Conservation (phyloP, 1,140 invertebrate species). For the Psilanteris sp. region DNA sequence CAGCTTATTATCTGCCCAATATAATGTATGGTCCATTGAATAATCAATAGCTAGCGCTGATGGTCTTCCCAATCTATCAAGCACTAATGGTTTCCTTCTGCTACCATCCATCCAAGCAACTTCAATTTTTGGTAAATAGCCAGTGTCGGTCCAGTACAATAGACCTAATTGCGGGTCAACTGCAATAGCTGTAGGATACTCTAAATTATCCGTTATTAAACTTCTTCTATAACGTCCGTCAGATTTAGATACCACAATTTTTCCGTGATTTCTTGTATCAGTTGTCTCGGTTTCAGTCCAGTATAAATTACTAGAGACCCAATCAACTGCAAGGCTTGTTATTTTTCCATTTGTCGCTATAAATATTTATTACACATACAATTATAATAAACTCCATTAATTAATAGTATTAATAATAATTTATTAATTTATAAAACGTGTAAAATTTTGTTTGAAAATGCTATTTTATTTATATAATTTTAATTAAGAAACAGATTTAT, state of each 20-base stretch:
- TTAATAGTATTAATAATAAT: too few species aligned
- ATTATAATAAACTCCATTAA: too few species aligned
- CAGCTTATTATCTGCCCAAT: conserved; percentile 97
- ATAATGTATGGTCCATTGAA: conserved; percentile 92
- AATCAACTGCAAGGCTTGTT: conserved; percentile 92
- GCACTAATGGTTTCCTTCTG: conserved; percentile 88
- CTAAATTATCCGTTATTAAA: conserved; percentile 85
- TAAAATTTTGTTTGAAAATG: too few species aligned
- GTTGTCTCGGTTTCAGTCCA: conserved; percentile 93
- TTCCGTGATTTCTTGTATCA: conserved; percentile 81
- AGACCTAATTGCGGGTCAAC: conserved; percentile 92
- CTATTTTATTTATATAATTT: too few species aligned
- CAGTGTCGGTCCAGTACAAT: conserved; percentile 95
- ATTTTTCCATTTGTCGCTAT: conserved; percentile 86
- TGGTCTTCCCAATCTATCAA: conserved; percentile 87
- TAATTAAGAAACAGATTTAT: too few species aligned
- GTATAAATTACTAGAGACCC: conserved; percentile 95
- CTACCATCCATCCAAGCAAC: conserved; percentile 97
- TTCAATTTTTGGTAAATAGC: conserved; percentile 91
- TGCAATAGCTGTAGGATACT: conserved; percentile 91
- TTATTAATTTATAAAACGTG: too few species aligned
- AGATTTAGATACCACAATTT: conserved; percentile 91
- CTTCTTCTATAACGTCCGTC: conserved; percentile 94
- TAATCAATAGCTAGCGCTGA: conserved; percentile 92
- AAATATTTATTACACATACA: too few species aligned